Conservation (phyloP, 2,888 invertebrate species). For the Clivina fossor region DNA sequence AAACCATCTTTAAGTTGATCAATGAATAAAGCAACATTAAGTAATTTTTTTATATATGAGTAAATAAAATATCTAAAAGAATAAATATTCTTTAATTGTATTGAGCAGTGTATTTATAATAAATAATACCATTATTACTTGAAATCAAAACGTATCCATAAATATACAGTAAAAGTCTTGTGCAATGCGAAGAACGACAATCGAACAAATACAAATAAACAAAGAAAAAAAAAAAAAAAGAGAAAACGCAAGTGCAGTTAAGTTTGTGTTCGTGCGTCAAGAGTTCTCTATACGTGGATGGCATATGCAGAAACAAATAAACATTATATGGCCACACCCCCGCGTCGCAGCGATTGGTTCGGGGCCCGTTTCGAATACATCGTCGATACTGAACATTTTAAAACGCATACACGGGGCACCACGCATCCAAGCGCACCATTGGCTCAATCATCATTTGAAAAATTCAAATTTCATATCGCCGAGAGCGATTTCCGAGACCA, state of each 20-base stretch:
- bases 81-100: no score
- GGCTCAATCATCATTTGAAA: constrained; percentile 29
- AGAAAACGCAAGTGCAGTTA: neutral
- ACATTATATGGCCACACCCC: constrained; percentile 34
- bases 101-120: no score
- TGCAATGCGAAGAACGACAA: no score
- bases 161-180: no score
- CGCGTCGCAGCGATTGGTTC: constrained; percentile 31
- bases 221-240: neutral
- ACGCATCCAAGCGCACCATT: constrained; percentile 29
- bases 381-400: no score
- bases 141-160: no score
- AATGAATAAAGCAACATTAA: no score
- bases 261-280: constrained; percentile 14
- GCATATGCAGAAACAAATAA: constrained; percentile 35
- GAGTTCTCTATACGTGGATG: constrained; percentile 35
- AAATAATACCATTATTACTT: no score
- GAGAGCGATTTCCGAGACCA: constrained; percentile 8
- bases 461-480: constrained; percentile 34
- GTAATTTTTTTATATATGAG: no score
- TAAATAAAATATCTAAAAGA: no score
- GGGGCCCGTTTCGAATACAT: constrained; percentile 19
- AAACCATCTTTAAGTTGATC: no score
- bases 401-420: no score
- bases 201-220: neutral